phyloP scores from a whole-genome alignment of 2,113 vertebrate species.

The Theropithecus gelada region DNA sequence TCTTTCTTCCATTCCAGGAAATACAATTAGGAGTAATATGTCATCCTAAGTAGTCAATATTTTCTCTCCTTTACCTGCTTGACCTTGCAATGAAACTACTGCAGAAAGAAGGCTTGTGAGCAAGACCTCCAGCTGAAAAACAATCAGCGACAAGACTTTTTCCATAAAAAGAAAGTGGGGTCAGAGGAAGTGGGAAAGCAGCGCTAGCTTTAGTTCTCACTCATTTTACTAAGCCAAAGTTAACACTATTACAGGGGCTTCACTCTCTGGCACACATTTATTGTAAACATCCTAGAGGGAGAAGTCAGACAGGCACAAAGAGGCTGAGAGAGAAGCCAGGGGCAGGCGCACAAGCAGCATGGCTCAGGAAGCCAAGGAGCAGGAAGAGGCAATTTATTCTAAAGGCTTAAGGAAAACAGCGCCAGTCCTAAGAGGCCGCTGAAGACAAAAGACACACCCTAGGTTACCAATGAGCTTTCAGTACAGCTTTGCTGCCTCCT shows the following conservation, averaged over 20 bases:
- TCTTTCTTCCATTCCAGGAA: not conserved
- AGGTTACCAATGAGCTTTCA: not conserved
- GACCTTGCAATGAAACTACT: not conserved
- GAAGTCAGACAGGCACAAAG: not conserved
- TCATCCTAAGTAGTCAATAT: not conserved
- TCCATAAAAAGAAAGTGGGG: not conserved
- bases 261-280: not conserved
- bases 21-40: not conserved
- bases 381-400: not conserved
- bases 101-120: not conserved
- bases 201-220: not conserved
- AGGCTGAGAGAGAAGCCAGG: not conserved
- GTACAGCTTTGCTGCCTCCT: not conserved
- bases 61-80: not conserved
- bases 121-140: not conserved
- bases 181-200: not conserved
- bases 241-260: not conserved
- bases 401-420: conserved; percentile 13
- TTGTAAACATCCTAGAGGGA: not conserved
- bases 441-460: conserved; percentile 41
- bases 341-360: too few relatives aligned
- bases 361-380: not conserved
- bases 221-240: not conserved
- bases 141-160: not conserved
- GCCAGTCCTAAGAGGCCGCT: not conserved